Evolutionary conservation across 2,113 vertebrate genomes (phyloP).

Genomic region (Dermatemys mawii): DNA sequence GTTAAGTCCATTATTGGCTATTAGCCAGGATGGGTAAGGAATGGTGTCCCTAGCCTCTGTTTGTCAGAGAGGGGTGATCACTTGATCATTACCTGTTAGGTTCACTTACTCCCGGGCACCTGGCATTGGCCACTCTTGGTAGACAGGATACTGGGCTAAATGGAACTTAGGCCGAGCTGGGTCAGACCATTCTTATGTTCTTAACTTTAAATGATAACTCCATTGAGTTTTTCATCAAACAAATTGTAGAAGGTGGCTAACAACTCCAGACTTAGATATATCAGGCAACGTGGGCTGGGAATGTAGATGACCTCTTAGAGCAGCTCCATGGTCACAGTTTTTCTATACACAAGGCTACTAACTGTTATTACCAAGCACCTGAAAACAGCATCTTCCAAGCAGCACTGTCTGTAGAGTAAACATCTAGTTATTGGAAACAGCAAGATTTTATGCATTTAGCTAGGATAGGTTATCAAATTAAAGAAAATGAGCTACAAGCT

Average conservation of each 20-base stretch:
- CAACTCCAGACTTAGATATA: not conserved
- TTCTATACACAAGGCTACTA: too few relatives aligned
- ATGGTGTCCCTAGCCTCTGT: too few relatives aligned
- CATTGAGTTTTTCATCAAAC: not conserved
- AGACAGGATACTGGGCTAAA: too few relatives aligned
- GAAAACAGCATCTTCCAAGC: not conserved
- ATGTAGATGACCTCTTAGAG: not conserved
- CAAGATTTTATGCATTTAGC: not conserved
- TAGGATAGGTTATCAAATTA: not conserved
- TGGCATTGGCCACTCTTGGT: too few relatives aligned
- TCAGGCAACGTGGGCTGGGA: not conserved
- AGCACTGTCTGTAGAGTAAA: not conserved
- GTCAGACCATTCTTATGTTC: too few relatives aligned
- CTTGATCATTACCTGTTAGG: too few relatives aligned
- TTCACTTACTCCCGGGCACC: too few relatives aligned
- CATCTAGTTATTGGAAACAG: not conserved
- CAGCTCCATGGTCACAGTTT: not conserved
- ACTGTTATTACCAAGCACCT: not conserved
- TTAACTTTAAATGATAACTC: too few relatives aligned
- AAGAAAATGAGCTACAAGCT: fast-evolving
- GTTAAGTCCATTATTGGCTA: too few relatives aligned
- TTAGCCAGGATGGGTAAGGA: too few relatives aligned
- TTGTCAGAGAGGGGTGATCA: too few relatives aligned
- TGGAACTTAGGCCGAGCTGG: too few relatives aligned
- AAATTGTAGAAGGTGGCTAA: not conserved